Conservation (phyloP, 2,888 invertebrate species). For the Zaprionus obscuricornis region DNA sequence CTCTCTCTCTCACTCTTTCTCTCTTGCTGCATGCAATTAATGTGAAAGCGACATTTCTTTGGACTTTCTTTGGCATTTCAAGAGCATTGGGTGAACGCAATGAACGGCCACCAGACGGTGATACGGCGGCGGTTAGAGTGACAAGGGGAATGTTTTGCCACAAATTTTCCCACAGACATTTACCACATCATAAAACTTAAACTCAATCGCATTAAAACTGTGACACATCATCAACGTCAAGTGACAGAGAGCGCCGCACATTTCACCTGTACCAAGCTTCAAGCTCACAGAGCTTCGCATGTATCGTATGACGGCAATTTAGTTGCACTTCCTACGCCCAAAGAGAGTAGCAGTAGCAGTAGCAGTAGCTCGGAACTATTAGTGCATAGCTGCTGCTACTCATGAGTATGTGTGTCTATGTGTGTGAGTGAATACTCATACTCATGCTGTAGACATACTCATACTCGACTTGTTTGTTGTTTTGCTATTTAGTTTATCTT, state of each 20-base stretch:
- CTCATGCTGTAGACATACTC: conserved; percentile 14
- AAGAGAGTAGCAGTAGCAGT: too few relatives aligned
- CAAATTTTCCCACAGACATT: conserved; percentile 66
- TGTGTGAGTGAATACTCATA: conserved; percentile 12
- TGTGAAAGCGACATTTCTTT: conserved; percentile 73
- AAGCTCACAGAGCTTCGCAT: conserved; percentile 6
- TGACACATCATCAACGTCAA: conserved; percentile 76
- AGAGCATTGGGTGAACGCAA: too few relatives aligned
- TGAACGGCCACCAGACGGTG: not conserved
- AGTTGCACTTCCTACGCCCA: conserved; percentile 67
- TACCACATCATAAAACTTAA: conserved; percentile 74
- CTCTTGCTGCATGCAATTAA: conserved; percentile 66
- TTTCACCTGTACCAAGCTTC: conserved; percentile 56
- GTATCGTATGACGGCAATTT: conserved; percentile 44
- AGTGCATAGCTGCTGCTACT: conserved; percentile 52
- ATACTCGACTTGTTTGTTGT: conserved; percentile 46
- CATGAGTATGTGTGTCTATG: conserved; percentile 13
- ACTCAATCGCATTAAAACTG: conserved; percentile 76
- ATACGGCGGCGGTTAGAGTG: not conserved
- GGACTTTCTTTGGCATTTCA: conserved; percentile 58
- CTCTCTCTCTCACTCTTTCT: not conserved
- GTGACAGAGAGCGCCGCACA: conserved; percentile 62
- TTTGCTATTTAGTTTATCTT: conserved; percentile 67
- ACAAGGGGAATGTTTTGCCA: not conserved
- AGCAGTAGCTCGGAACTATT: conserved; percentile 52